A percentile compares a stretch with the other conserved stretches of the same genome.
phyloP scores from a whole-genome alignment of 2,113 vertebrate genomes.

The Struthidea cinerea region DNA sequence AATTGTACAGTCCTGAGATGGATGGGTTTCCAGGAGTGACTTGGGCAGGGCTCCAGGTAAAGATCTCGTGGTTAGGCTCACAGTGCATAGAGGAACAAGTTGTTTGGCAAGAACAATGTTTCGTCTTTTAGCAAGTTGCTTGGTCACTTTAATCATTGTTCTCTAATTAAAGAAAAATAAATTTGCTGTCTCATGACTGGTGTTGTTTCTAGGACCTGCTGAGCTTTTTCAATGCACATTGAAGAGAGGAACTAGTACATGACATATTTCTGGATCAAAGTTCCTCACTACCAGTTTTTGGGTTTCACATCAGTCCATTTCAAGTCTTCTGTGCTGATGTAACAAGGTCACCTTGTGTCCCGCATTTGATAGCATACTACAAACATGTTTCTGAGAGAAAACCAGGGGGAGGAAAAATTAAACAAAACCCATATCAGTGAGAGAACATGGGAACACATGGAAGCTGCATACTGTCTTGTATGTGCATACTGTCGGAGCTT shows the following conservation, averaged over 20 bases:
- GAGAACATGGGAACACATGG: background rate
- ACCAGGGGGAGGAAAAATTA: rapidly evolving
- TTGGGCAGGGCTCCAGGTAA: background rate
- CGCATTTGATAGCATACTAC: background rate
- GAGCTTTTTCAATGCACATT: background rate
- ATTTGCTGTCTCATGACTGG: background rate
- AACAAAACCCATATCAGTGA: background rate
- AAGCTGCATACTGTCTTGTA: background rate
- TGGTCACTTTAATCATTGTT: background rate
- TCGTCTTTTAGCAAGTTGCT: background rate
- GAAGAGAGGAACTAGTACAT: background rate
- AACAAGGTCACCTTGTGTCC: background rate
- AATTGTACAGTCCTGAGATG: background rate
- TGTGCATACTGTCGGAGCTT: background rate
- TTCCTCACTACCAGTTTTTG: background rate
- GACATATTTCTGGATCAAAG: background rate
- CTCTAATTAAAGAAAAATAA: background rate
- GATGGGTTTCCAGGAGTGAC: background rate
- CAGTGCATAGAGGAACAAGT: background rate
- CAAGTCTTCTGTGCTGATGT: background rate
- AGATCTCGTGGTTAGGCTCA: background rate
- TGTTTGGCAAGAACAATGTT: background rate
- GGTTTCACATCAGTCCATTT: background rate
- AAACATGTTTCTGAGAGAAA: background rate
- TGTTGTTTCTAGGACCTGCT: background rate